Evolutionary conservation across 2,113 vertebrate species (phyloP), one percentile per base, ranked within the genome.

Genomic region (Xiphorhynchus elegans): DNA sequence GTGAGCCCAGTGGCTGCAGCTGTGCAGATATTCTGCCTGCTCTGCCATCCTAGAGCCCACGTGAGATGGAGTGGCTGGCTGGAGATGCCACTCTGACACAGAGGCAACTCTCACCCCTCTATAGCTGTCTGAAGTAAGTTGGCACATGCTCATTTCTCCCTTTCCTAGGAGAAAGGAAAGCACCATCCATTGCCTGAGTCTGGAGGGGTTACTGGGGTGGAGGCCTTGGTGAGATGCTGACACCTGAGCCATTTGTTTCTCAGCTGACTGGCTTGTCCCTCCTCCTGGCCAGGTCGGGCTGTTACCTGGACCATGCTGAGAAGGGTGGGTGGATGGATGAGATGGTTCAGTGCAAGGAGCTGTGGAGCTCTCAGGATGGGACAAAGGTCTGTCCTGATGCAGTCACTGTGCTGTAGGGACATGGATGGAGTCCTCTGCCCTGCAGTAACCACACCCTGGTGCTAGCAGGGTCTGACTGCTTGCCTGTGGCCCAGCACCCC

Each of bases 201-300:
- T 2, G 1, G 25, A 44, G 67, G 9, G 5, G 3, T 4, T 68
- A 13, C 66, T 79, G 88, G 28, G 9, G 8, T 67, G 44, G 70
- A 67, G 44, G 25, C 52, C 44, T 24, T 1, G 4, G 9, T 26
- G 60, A 81, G 50, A 37, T 66, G 47, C 29, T 82, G 52, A 23
- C 21, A 19, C 31, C 11, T 7, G 21, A 49, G 37, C 42, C 1
- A 0, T 56, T 78, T 0, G 1, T 58, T 11, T 63, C 37, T 23
- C 50, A 56, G 35, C 24, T 80, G 31, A 52, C 42, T 18, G 18
- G 1, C 42, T 69, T 67, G 10, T 68, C 9, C 10, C 47, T 80
- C 17, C 18, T 78, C 9, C 52, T 66, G 64, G 40, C 28, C 24
- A 19, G 11, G 46, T 8, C 0, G 0, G 20, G 35, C n/a, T 77